Conservation (phyloP, 2,888 invertebrate genomes). For the Tipula confusa region DNA sequence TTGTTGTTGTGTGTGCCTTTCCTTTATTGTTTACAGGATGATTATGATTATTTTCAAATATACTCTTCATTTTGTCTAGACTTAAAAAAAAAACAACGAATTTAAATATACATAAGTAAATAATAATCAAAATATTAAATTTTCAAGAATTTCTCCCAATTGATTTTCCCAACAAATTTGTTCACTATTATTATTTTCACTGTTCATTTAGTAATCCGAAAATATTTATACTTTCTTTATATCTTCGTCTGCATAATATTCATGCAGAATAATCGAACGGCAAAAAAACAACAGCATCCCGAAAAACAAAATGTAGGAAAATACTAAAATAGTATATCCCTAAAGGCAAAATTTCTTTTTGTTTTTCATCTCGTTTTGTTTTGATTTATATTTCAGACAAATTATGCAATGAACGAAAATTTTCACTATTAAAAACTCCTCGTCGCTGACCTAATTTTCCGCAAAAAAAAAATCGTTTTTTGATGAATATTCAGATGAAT, state of each 20-base stretch:
- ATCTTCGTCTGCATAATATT: background rate
- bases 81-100: background rate
- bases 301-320: background rate
- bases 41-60: background rate
- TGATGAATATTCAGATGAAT: background rate
- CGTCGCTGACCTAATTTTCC: background rate
- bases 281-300: background rate
- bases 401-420: background rate
- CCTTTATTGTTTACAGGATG: background rate
- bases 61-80: background rate
- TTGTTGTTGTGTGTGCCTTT: background rate
- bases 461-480: background rate
- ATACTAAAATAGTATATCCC: background rate
- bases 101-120: background rate
- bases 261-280: background rate
- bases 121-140: background rate
- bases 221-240: background rate
- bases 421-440: background rate
- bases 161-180: background rate
- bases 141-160: background rate
- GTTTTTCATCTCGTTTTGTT: background rate
- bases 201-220: background rate
- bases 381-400: background rate
- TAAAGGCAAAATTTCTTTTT: background rate
- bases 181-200: background rate